Conservation (phyloP, 2,888 invertebrate genomes). For the Eupithecia subfuscata region DNA sequence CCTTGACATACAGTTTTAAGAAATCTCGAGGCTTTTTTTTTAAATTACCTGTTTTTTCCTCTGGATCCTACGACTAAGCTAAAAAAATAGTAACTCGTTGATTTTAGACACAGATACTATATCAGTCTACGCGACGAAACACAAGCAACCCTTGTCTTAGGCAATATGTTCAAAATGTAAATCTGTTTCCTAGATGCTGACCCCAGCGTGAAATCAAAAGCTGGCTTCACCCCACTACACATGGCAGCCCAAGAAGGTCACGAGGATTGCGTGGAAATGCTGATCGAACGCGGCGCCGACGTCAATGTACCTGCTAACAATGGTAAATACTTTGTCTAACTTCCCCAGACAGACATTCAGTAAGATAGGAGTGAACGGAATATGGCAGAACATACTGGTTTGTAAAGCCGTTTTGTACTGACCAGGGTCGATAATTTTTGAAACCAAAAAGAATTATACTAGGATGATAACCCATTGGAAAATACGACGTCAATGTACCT, state of each 20-base stretch:
- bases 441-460: too few species aligned
- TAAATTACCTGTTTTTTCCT: neutral
- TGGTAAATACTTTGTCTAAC: slow-evolving; percentile 71
- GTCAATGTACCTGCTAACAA: slow-evolving; percentile 93
- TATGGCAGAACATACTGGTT: too few species aligned
- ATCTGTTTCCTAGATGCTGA: slow-evolving; percentile 84
- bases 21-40: neutral
- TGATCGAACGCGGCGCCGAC: slow-evolving; percentile 95
- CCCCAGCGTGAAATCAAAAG: slow-evolving; percentile 96
- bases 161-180: neutral
- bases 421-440: too few species aligned
- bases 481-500: too few species aligned
- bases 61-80: too few species aligned
- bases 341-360: neutral
- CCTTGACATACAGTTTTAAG: neutral
- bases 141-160: neutral
- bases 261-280: slow-evolving; percentile 95
- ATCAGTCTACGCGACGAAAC: neutral
- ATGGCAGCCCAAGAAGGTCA: slow-evolving; percentile 97
- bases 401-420: too few species aligned
- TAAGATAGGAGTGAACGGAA: neutral
- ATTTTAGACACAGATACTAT: neutral
- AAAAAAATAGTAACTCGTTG: neutral
- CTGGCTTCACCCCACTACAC: slow-evolving; percentile 98
- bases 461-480: too few species aligned